Evolutionary conservation across 2,888 invertebrate genomes (phyloP), one percentile per base, ranked within the genome.

Genomic region (Ischnura elegans): DNA sequence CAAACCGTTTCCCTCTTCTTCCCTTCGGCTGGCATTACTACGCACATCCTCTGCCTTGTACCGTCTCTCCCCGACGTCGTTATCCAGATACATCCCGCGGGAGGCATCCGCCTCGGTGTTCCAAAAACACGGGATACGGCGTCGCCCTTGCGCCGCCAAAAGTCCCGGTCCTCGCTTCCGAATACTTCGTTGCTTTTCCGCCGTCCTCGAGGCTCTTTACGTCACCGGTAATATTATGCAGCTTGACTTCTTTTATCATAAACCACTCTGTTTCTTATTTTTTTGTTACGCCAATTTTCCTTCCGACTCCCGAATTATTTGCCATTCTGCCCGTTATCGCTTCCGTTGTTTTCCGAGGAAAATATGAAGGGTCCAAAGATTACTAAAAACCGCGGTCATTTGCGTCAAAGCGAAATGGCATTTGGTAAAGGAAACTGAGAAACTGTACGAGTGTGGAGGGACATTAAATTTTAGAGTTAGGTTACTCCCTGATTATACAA

Each of bases 61-160:
- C 47, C 87, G 4, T 36, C 19, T n/a, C 90, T 29, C 87, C 13
- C 87, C 51, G 51, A 42, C 36, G 42, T 90, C 55, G 90, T 90
- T 90, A 90, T 90, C 61, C 90, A 43, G 61, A 90, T 87, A 51
- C 25, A 90, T 90, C 90, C 90, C 90, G 43, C 90, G 90, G 90
- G 90, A 90, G 61, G 55, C 90, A 90, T 90, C 90, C 90, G 25
- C 90, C 25, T 61, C 90, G n/a, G 61, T 42, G 61, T 90, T 61
- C 55, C 90, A 43, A 90, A 43, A 90, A 90, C 90, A 87, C 47
- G 87, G 51, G 61, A 90, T 61, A 42, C 43, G 36, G 10, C 76
- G 76, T 36, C 76, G 86, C 86, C 51, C 51, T 6, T 51, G 45
- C 46, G 16, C 86, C 86, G 45, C 61, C 8, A n/a, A 55, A 19